These are phyloP conservation scores for Brachyhypopomus gauderio DNA, from an alignment of 2,113 vertebrate species.

Conservation along the genomic window DNA sequence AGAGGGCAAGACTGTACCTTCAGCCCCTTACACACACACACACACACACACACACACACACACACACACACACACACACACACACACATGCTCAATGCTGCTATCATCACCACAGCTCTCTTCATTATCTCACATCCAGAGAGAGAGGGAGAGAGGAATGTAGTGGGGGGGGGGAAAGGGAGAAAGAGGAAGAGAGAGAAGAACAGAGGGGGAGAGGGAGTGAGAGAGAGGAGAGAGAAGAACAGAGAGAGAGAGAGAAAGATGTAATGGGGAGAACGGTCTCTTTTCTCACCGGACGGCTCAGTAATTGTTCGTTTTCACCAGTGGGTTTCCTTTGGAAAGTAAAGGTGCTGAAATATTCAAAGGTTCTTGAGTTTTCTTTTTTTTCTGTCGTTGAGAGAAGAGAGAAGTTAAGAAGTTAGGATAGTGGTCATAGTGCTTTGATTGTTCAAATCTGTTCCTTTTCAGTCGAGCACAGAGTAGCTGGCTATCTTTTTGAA, in stretches of 20 bases:
- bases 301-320: not conserved
- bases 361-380: not conserved
- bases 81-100: not conserved
- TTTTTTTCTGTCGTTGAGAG: not conserved
- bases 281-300: not conserved
- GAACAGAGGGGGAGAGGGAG: too few relatives aligned
- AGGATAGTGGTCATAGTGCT: not conserved
- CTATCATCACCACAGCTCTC: not conserved
- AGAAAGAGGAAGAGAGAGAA: not conserved
- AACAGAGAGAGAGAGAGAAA: not conserved
- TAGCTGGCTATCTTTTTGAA: not conserved
- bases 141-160: not conserved
- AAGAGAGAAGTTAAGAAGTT: not conserved
- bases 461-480: not conserved
- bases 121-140: constrained; percentile 3
- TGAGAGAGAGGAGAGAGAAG: not conserved
- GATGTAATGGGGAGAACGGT: not conserved
- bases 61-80: constrained; percentile 8
- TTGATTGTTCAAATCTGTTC: constrained; percentile 4
- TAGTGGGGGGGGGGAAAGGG: too few relatives aligned
- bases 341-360: constrained; percentile 26
- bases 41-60: constrained; percentile 14
- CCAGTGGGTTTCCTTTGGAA: not conserved
- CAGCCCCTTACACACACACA: constrained; percentile 1
- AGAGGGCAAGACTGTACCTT: not conserved